Conservation (phyloP, 2,888 invertebrate genomes). For the Aporophyla nigra region DNA sequence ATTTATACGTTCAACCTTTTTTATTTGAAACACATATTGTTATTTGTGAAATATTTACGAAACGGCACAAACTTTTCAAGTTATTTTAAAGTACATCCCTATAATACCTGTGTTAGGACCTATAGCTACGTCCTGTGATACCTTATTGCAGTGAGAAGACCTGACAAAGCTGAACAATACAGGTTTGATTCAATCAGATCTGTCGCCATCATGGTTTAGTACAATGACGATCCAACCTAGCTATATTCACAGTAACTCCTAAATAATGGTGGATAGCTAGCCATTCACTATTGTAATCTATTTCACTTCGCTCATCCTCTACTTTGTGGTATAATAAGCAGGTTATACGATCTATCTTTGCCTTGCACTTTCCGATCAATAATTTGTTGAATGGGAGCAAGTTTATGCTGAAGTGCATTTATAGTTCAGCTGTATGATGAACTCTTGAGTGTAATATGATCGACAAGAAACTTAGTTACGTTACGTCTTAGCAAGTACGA, state of each 20-base stretch:
- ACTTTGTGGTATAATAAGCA: constrained; percentile 20
- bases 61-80: neutral
- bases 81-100: neutral
- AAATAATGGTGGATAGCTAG: constrained; percentile 11
- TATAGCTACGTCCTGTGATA: neutral
- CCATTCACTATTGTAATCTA: constrained; percentile 20
- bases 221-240: constrained; percentile 18
- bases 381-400: constrained; percentile 30
- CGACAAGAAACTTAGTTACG: neutral
- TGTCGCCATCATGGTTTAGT: constrained; percentile 18
- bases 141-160: constrained; percentile 12
- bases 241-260: constrained; percentile 9
- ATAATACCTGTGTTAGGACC: neutral
- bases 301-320: constrained; percentile 4
- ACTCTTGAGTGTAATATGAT: constrained; percentile 22
- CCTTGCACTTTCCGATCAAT: constrained; percentile 37
- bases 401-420: constrained; percentile 37
- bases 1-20: too few relatives aligned
- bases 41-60: neutral
- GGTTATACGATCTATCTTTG: constrained; percentile 22
- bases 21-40: too few relatives aligned
- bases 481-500: neutral
- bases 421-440: constrained; percentile 25
- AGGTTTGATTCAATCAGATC: constrained; percentile 27
- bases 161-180: constrained; percentile 6